Percentiles rank a stretch among this genome's conserved stretches.
phyloP scores from a whole-genome alignment of 2,797 vertebrate species.

The Avahi laniger region DNA sequence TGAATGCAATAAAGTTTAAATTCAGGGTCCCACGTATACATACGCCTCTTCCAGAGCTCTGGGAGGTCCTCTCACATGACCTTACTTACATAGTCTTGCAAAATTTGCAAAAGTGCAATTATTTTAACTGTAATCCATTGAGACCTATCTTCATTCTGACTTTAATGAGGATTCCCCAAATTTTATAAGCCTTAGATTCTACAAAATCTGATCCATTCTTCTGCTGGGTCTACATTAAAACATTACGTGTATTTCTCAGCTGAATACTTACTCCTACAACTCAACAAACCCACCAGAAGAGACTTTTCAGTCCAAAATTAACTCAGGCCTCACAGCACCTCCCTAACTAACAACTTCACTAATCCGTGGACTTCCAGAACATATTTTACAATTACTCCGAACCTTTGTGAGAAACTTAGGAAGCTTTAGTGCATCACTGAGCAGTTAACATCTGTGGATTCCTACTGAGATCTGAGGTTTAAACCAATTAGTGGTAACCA shows the following conservation, averaged over 20 bases:
- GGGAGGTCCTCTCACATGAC: not conserved
- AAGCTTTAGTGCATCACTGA: conserved; percentile 77
- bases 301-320: conserved; percentile 60
- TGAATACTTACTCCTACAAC: not conserved
- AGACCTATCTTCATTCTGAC: not conserved
- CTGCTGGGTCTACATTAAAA: conserved; percentile 2
- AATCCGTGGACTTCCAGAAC: conserved; percentile 67
- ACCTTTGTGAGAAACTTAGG: conserved; percentile 76
- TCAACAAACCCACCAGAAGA: conserved; percentile 53
- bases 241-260: not conserved
- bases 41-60: not conserved
- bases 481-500: conserved; percentile 83
- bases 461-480: conserved; percentile 81
- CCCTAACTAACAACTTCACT: conserved; percentile 72
- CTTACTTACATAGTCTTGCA: not conserved
- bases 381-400: conserved; percentile 67
- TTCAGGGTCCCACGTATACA: too few species aligned
- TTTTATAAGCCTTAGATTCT: not conserved
- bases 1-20: not conserved
- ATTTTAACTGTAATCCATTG: not conserved
- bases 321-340: conserved; percentile 31
- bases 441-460: conserved; percentile 81
- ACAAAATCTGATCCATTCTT: not conserved
- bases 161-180: not conserved
- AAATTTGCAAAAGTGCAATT: not conserved